Percentiles rank a stretch among this genome's conserved stretches.
These are phyloP conservation scores for Spongilla lacustris DNA, from an alignment of 37 sponge, comb jelly and placozoan genomes.

Conservation along the genomic window DNA sequence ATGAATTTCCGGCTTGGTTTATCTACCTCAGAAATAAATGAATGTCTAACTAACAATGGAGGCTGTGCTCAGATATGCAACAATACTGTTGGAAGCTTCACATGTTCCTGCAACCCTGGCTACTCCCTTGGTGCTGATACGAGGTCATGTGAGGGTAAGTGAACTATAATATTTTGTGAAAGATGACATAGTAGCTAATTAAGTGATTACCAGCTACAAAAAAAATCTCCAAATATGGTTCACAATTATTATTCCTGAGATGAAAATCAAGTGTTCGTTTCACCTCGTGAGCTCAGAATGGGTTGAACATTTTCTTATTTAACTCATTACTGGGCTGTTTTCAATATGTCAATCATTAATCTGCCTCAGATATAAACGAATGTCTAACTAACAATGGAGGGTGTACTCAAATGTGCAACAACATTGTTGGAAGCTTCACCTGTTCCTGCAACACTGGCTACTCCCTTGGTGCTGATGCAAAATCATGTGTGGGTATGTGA, in stretches of 20 bases:
- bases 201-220: conserved; percentile 3
- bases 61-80: conserved; percentile 3
- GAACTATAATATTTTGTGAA: conserved; percentile 8
- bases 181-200: neutral
- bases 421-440: conserved; percentile 9
- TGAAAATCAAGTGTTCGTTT: neutral
- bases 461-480: conserved; percentile 12
- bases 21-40: neutral
- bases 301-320: too few species aligned
- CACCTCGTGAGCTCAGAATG: too few species aligned
- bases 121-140: conserved; percentile 6
- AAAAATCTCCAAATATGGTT: conserved; percentile 22
- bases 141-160: conserved; percentile 16
- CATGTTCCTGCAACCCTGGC: conserved; percentile 21
- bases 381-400: neutral
- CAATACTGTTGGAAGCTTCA: conserved; percentile 15
- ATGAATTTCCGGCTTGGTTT: neutral
- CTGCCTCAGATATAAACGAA: neutral
- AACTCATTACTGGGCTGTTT: too few species aligned
- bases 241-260: neutral
- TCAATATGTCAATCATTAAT: neutral
- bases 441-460: conserved; percentile 29
- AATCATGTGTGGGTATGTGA: conserved; percentile 20
- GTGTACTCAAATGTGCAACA: conserved; percentile 7
- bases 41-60: neutral